Evolutionary conservation across 2,797 vertebrate genomes (phyloP), one percentile per base, ranked within the genome.

Genomic region (Sebastolobus alascanus): DNA sequence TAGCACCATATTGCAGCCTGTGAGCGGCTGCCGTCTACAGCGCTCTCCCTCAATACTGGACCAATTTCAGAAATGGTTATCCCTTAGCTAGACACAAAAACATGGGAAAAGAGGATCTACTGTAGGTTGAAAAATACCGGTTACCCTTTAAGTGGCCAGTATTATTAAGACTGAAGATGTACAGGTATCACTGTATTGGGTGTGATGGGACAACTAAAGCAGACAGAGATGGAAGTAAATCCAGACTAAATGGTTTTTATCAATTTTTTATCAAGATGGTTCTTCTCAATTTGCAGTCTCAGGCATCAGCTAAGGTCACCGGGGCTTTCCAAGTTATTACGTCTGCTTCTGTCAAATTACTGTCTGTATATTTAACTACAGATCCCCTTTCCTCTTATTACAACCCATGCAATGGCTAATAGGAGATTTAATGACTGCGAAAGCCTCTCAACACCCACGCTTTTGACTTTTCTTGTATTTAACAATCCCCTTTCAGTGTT

Each of bases 401-500:
- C 25, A 74, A 33, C 37, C 37, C 6, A 12, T 27, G 50, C 54
- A 1, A 1, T 50, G 55, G 35, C 54, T 74, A 71, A 69, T 43
- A 14, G 25, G 50, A 66, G 18, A 40, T 65, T 67, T 43, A 46
- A 25, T 38, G 27, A 64, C 4, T 61, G 11, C 1, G 3, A 72
- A 74, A 66, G 29, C 18, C 18, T 37, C 25, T 37, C 14, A 22
- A 52, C 59, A 20, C 22, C 31, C 37, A 1, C 16, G 8, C 72
- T 72, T 66, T 43, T 73, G 50, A 69, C 71, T 76, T 77, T 70
- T 73, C 71, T 33, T 65, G 18, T 63, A 37, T 66, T 77, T 54
- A 81, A 65, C 50, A 80, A 35, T 63, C 13, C 3, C 25, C 27
- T 55, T 43, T 80, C 37, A 68, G 84, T 90, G 69, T 83, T 77